Evolutionary conservation across 2,797 vertebrate genomes (phyloP), one percentile per base, ranked within the genome.

Genomic region (Gymnopithys bicolor): DNA sequence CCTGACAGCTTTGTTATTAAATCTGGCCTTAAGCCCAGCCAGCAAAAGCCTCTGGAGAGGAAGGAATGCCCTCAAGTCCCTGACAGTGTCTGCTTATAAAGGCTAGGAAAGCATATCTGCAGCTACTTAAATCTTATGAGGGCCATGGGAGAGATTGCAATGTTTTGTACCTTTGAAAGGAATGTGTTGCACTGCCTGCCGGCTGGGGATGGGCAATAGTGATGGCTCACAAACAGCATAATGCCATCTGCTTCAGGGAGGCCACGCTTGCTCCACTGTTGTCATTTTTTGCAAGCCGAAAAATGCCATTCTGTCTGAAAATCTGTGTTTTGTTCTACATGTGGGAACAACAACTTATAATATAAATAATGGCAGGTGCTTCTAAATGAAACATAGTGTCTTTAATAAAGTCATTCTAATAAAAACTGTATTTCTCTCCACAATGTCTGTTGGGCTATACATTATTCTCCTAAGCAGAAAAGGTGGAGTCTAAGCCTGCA

Each of bases 181-280:
- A 84, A 52, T 12, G 67, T 35, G 46, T 81, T 0, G 0, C 2
- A 0, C 45, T 66, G 49, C 19, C 49, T 49, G 49, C 19, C 13
- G 0, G 0, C 55, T 45, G 84, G 22, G 27, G 19, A 69, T 0
- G 0, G 55, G 19, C 70, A 41, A 10, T 48, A 56, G 13, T 66
- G 59, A 14, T 73, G 64, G 52, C 30, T 86, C 2, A 1, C 80
- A 39, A 43, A 59, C 14, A 68, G 15, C 8, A 3, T 9, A 46
- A n/a, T 69, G 51, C 63, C 67, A 53, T 69, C 88, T 82, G 93
- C 80, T 91, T 73, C 56, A 19, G 80, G 59, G 90, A 86, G 35
- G 51, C 22, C 83, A 46, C 17, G 3, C 24, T 66, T 37, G 25
- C 37, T 86, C 51, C 22, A 33, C 51, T 2, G 0, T 8, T 70